Base-by-base conservation (phyloP, 2,888 invertebrate genomes). In the Tipula confusa region DNA sequence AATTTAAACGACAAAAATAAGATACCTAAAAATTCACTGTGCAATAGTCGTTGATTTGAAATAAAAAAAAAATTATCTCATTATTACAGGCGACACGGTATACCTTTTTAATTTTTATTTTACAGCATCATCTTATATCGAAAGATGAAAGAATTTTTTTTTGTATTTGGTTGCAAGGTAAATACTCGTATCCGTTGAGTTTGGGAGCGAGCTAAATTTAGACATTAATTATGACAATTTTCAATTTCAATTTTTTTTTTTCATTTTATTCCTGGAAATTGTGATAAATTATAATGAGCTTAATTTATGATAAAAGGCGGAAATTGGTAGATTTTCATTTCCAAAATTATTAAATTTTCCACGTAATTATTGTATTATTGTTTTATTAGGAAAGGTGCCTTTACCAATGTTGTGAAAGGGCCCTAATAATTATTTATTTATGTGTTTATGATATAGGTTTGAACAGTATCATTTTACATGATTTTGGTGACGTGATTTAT, bases 211-310 rank as follows among this genome's bases (percentile, higher is more conserved):
- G 7, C 18, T 64, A 64, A 64, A 64, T 64, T 64, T 64, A 64
- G 64, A 64, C 64, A 64, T 64, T 64, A 64, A 64, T 64, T 64
- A 64, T 64, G 64, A 64, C 24, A 24, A 64, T 64, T 64, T 64
- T 43, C 43, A 15, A 43, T 43, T n/a, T 15, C 2, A 43, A 11
- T 38, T 38, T 1, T 0, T 43, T 43, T 43, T 1, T 1, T 43
- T 7, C 6, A 5, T 64, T 24, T 64, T 24, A 24, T 9, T 64
- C 9, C 64, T 64, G 64, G 9, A 64, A 64, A 24, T 64, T 64
- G 18, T 7, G 64, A 64, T 64, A 64, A 64, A 64, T 64, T 64
- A 24, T 64, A 64, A 64, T 64, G 64, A 64, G 24, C 24, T 64
- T 64, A 64, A 64, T 64, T 64, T 64, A 64, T 64, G 64, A 24